Conservation (phyloP, 2,797 vertebrate species). For the Anguilla pacifica region DNA sequence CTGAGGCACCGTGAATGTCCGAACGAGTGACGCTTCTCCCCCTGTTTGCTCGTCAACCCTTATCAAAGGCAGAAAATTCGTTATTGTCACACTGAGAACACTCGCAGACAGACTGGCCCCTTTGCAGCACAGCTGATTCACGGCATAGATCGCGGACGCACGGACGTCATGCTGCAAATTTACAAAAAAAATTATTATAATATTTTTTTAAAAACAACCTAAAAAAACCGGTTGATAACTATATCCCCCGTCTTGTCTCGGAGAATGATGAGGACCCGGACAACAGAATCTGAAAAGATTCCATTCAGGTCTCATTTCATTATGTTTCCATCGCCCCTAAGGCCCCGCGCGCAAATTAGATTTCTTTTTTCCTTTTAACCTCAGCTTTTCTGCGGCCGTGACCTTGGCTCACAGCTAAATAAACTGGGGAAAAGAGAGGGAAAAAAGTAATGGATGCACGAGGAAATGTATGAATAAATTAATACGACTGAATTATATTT, state of each 20-base stretch:
- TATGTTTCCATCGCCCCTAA: not conserved
- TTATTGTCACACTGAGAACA: not conserved
- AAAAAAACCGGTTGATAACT: not conserved
- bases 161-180: not conserved
- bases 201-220: not conserved
- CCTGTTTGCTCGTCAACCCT: constrained; percentile 4
- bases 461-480: constrained; percentile 71
- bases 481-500: constrained; percentile 40
- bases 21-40: not conserved
- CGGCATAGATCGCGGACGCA: constrained; percentile 23
- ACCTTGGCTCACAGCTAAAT: constrained; percentile 47
- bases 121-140: constrained; percentile 25
- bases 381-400: constrained; percentile 36
- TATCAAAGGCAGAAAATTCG: constrained; percentile 9
- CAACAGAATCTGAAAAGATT: constrained; percentile 53
- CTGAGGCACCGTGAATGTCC: not conserved
- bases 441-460: constrained; percentile 64
- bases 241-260: not conserved
- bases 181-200: not conserved
- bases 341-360: constrained; percentile 67
- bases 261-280: constrained; percentile 18
- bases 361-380: constrained; percentile 65
- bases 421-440: constrained; percentile 26
- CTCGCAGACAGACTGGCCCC: not conserved
- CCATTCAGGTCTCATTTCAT: constrained; percentile 29